Evolutionary conservation across 2,797 vertebrate species (phyloP), one percentile per base, ranked within the genome.

Genomic region (Anguilla obscura): DNA sequence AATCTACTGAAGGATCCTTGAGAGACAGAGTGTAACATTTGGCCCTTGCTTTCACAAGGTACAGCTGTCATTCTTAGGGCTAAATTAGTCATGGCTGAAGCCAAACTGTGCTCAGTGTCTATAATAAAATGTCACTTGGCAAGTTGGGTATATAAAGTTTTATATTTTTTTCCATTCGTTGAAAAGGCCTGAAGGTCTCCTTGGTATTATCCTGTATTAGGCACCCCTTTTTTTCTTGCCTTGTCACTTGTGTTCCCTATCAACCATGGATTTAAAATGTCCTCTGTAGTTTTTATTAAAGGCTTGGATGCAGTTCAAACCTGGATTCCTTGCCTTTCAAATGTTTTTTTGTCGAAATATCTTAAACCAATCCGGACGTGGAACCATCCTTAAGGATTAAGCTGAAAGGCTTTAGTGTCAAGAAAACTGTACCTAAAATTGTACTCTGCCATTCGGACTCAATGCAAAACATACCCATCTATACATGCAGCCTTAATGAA

Each of bases 151-250:
- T 88, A 87, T 90, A 86, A 86, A 92, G 85, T 89, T 90, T 93
- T 71, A 86, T 89, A 85, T 74, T 74, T 71, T 85, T 88, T 91
- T 91, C 82, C 87, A 84, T 69, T 83, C 76, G 88, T 88, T 86
- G 86, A 90, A 92, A 90, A 91, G 90, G 90, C n/a, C 85, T 71
- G 90, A 89, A 79, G 50, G 89, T 86, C 92, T 91, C 86, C 90
- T 88, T 90, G 86, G 83, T 88, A 91, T 93, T 88, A 93, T 85
- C 86, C 87, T 92, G 87, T 88, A 90, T 90, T 93, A 91, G 91
- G 27, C 63, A 9, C 84, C 89, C 0, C 89, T 92, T 93, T 93
- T 91, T 92, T 91, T 80, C 88, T 85, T 86, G 85, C 89, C 90
- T 91, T 82, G 21, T 82, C 84, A 27, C 54, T 88, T 86, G 30